Evolutionary conservation across 2,113 vertebrate genomes (phyloP).

Genomic region (Ctenomys sociabilis): DNA sequence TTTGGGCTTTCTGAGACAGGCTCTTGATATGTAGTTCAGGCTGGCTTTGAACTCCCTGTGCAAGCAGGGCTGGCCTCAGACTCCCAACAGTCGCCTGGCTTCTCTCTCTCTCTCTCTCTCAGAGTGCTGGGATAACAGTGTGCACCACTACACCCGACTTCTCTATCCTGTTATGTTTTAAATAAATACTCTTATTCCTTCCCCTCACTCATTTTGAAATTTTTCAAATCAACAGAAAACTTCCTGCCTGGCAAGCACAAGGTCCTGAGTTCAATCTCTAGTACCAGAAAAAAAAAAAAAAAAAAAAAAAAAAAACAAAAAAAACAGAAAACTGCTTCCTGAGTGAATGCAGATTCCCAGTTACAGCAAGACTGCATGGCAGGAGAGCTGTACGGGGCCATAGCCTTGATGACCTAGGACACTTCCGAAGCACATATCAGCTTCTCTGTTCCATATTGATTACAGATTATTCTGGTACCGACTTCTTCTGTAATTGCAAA

Average conservation of each 20-base stretch:
- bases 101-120: not conserved
- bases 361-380: not conserved
- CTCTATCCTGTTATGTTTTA: not conserved
- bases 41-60: not conserved
- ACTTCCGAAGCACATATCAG: not conserved
- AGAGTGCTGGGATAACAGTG: not conserved
- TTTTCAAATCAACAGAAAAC: not conserved
- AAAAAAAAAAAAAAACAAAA: too few species aligned
- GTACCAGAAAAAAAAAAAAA: too few species aligned
- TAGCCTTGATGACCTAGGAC: too few species aligned
- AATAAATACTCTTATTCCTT: not conserved
- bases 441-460: not conserved
- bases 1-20: not conserved
- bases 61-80: not conserved
- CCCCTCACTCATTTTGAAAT: not conserved
- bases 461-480: not conserved
- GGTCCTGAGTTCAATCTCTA: too few species aligned
- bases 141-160: not conserved
- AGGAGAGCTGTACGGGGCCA: not conserved
- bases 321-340: too few species aligned
- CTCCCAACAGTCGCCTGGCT: not conserved
- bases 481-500: slow-evolving; percentile 21
- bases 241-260: too few species aligned
- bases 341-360: not conserved
- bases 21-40: not conserved